Conservation (phyloP, 2,797 vertebrate species). For the Syngnathus acus region DNA sequence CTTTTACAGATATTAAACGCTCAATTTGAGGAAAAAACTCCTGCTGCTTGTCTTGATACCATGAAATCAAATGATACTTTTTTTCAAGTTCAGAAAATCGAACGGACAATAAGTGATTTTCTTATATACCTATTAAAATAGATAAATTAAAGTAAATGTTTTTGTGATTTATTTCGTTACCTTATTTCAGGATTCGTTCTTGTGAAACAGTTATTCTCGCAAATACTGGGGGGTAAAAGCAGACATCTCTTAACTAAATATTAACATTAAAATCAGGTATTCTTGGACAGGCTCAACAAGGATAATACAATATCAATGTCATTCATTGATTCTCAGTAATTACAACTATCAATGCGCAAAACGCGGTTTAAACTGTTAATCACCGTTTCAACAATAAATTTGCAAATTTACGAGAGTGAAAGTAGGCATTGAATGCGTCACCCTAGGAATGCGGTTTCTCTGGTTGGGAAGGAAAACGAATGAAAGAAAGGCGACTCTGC, state of each 20-base stretch:
- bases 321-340: neutral
- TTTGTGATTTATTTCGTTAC: no score
- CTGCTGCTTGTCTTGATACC: neutral
- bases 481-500: slow-evolving; percentile 3
- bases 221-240: neutral
- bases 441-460: slow-evolving; percentile 47
- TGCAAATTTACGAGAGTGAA: neutral
- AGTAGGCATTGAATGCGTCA: slow-evolving; percentile 40
- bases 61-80: neutral
- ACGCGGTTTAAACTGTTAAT: neutral
- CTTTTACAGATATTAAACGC: neutral
- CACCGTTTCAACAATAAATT: neutral
- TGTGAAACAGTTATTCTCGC: no score
- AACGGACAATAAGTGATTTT: neutral
- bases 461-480: slow-evolving; percentile 23
- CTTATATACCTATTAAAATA: no score
- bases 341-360: neutral
- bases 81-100: neutral
- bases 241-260: neutral
- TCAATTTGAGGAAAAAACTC: neutral
- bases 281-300: neutral
- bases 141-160: no score
- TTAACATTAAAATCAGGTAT: neutral
- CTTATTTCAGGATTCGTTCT: no score
- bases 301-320: neutral